These are phyloP conservation scores for Micronycteris hirsuta DNA, from an alignment of 2,113 vertebrate species.

Conservation along the genomic window DNA sequence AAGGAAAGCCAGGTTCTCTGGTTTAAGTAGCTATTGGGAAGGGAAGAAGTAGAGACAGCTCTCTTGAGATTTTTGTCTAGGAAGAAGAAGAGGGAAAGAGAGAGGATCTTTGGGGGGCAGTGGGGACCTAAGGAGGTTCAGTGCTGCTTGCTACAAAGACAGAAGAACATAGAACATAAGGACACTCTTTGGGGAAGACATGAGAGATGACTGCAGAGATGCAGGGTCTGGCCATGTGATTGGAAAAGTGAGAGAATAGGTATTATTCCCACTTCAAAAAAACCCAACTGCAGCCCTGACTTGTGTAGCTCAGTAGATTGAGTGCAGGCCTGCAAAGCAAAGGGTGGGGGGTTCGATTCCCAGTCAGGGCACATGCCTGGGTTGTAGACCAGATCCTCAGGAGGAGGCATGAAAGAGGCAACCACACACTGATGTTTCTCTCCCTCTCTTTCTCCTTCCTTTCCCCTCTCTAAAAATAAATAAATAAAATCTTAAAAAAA, in stretches of 20 bases:
- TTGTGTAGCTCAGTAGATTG: too few relatives aligned
- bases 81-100: neutral
- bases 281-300: neutral
- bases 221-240: neutral
- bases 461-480: too few relatives aligned
- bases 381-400: too few relatives aligned
- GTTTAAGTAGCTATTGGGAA: neutral
- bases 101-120: neutral
- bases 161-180: too few relatives aligned
- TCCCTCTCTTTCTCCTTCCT: too few relatives aligned
- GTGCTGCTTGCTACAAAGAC: neutral
- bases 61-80: neutral
- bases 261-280: neutral
- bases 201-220: neutral
- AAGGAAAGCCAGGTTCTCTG: neutral
- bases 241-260: neutral
- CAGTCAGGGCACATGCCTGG: too few relatives aligned
- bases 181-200: neutral
- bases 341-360: too few relatives aligned
- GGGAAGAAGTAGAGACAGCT: too few relatives aligned
- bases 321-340: too few relatives aligned
- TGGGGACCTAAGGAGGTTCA: rapidly evolving
- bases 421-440: too few relatives aligned
- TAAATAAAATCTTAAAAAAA: too few relatives aligned
- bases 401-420: too few relatives aligned